phyloP scores from a whole-genome alignment of 2,888 invertebrate species.

The Epsilonema sp. region DNA sequence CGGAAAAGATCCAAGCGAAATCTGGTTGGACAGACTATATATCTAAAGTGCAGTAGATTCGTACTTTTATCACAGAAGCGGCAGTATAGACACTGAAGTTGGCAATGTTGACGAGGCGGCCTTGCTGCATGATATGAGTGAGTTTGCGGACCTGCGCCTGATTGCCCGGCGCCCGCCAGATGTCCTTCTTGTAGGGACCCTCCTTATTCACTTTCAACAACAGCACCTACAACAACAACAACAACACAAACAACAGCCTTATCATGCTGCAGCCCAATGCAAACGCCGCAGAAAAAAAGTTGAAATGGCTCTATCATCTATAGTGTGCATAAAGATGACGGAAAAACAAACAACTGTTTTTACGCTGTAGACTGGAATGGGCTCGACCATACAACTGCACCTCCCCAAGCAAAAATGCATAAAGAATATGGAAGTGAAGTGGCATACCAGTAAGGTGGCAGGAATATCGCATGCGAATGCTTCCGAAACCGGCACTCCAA shows the following conservation, averaged over 20 bases:
- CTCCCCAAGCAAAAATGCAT: too few species aligned
- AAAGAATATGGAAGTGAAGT: too few species aligned
- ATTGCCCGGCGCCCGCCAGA: slow-evolving; percentile 80
- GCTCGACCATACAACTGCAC: too few species aligned
- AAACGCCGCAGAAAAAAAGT: too few species aligned
- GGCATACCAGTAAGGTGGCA: slow-evolving; percentile 25
- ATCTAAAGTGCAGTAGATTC: slow-evolving; percentile 2
- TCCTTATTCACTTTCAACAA: slow-evolving; percentile 82
- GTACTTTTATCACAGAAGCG: slow-evolving; percentile 73
- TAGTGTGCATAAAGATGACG: not conserved
- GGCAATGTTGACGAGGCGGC: slow-evolving; percentile 29
- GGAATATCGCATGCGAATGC: slow-evolving; percentile 29
- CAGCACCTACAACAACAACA: slow-evolving; percentile 47
- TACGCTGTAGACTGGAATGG: too few species aligned
- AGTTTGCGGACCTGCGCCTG: slow-evolving; percentile 40
- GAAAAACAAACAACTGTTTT: not conserved
- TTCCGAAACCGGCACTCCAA: slow-evolving; percentile 27
- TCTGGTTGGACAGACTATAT: too few species aligned
- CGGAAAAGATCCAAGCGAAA: too few species aligned
- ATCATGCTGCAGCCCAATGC: too few species aligned
- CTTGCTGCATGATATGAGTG: slow-evolving; percentile 28
- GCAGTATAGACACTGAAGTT: slow-evolving; percentile 92
- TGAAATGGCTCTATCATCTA: too few species aligned
- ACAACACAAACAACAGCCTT: too few species aligned
- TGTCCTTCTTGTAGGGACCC: slow-evolving; percentile 74